phyloP scores from a whole-genome alignment of 2,797 vertebrate species.

The Hephaestus fuliginosus region DNA sequence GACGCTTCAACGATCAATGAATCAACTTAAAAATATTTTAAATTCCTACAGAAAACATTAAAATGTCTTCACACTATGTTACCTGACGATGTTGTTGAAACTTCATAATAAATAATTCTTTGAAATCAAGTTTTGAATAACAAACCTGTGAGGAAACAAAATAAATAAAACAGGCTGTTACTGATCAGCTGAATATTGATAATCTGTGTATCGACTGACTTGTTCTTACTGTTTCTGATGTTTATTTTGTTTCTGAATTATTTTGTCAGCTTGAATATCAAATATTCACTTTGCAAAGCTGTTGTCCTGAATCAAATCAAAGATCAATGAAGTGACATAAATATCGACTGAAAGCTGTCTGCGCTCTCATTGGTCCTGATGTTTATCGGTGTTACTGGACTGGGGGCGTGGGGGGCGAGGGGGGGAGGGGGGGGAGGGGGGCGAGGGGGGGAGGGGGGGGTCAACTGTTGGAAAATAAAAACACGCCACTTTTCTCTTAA shows the following conservation, averaged over 20 bases:
- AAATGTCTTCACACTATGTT: background rate
- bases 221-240: background rate
- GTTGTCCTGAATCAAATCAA: slow-evolving; percentile 33
- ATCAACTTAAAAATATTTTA: background rate
- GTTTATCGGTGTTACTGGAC: slow-evolving; percentile 20
- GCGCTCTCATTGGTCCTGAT: slow-evolving; percentile 39
- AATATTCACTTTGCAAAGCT: slow-evolving; percentile 35
- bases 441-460: background rate
- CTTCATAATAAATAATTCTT: background rate
- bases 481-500: too few relatives aligned
- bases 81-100: background rate
- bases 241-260: slow-evolving; percentile 3
- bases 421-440: background rate
- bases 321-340: slow-evolving; percentile 55
- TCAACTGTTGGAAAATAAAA: too few relatives aligned
- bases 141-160: background rate
- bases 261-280: slow-evolving; percentile 17
- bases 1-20: background rate
- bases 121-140: background rate
- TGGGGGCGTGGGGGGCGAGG: background rate
- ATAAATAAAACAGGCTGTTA: slow-evolving; percentile 8
- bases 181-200: slow-evolving; percentile 7
- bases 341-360: slow-evolving; percentile 51
- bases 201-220: background rate
- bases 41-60: background rate